These are phyloP conservation scores for Chlorops oryzae DNA, from an alignment of 1,140 invertebrate species.

Conservation along the genomic window DNA sequence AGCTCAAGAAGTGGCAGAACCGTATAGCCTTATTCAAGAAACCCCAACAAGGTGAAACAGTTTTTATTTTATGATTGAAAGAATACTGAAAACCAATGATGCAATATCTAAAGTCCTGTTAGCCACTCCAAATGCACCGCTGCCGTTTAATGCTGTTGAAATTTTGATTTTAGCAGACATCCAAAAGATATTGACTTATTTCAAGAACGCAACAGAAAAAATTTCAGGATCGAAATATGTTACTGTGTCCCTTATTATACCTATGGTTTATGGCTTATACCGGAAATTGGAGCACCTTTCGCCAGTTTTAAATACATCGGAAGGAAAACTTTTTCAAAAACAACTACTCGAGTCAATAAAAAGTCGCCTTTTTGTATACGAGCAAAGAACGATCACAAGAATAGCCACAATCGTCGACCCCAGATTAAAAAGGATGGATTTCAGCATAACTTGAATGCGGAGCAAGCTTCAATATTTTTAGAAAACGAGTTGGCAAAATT, in stretches of 20 bases:
- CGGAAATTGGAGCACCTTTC: constrained; percentile 9
- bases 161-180: constrained; percentile 9
- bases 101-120: constrained; percentile 12
- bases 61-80: constrained; percentile 12
- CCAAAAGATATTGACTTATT: constrained; percentile 10
- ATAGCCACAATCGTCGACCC: constrained; percentile 13
- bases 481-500: constrained; percentile 15
- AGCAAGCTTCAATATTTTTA: constrained; percentile 12
- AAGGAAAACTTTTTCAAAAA: too few species aligned
- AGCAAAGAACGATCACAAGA: constrained; percentile 6
- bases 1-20: constrained; percentile 12
- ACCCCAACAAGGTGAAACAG: constrained; percentile 15
- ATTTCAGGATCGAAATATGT: too few species aligned
- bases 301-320: constrained; percentile 7
- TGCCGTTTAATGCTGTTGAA: constrained; percentile 12
- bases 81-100: constrained; percentile 9
- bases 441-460: constrained; percentile 13
- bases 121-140: constrained; percentile 12
- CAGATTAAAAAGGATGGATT: constrained; percentile 15
- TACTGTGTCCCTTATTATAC: constrained; percentile 7
- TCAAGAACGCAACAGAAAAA: constrained; percentile 10
- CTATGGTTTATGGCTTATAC: constrained; percentile 8
- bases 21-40: constrained; percentile 12
- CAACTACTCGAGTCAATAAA: constrained; percentile 7
- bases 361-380: constrained; percentile 8